phyloP scores from a whole-genome alignment of 2,113 vertebrate species.

The Bubo blakistoni region DNA sequence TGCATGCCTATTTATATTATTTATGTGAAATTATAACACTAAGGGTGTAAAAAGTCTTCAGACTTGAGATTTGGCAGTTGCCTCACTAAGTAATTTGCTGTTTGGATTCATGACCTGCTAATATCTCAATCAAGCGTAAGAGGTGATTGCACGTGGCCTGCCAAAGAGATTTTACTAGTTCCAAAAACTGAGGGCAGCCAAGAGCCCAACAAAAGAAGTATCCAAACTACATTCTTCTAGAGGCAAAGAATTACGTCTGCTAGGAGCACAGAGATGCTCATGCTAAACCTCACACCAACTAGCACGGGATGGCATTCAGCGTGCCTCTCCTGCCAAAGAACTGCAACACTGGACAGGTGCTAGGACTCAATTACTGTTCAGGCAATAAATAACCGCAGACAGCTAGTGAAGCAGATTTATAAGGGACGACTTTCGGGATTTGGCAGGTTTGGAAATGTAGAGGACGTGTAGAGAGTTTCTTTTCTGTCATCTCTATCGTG shows the following conservation, averaged over 20 bases:
- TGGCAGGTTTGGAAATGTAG: neutral
- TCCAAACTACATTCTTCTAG: neutral
- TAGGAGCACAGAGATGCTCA: neutral
- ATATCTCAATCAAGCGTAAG: neutral
- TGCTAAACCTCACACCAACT: neutral
- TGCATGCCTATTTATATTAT: neutral
- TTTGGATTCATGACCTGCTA: neutral
- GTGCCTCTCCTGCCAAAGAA: neutral
- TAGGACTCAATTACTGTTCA: neutral
- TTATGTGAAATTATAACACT: neutral
- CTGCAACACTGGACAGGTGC: neutral
- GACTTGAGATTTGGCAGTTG: neutral
- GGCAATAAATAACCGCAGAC: neutral
- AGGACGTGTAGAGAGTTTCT: neutral
- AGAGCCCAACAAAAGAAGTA: neutral
- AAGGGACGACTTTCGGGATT: neutral
- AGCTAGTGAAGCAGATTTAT: neutral
- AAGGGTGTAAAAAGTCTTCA: neutral
- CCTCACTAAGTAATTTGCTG: neutral
- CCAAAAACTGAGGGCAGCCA: neutral
- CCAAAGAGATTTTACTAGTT: neutral
- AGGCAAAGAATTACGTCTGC: neutral
- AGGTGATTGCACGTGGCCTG: neutral
- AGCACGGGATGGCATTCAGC: neutral
- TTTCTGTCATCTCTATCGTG: fast-evolving